phyloP scores from a whole-genome alignment of 2,797 vertebrate species.

The Emys orbicularis region DNA sequence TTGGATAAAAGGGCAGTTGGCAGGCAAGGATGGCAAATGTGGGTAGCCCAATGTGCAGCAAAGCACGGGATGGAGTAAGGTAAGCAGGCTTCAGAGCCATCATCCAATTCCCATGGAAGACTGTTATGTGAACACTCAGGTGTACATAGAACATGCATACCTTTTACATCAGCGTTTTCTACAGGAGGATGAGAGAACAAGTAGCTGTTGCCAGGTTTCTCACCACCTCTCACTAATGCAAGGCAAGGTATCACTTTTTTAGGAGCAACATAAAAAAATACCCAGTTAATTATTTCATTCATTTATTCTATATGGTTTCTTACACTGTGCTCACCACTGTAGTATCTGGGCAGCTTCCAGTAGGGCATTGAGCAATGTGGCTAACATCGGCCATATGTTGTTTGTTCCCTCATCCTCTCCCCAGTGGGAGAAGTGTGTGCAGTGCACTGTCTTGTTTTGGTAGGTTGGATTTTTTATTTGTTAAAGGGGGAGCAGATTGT shows the following conservation, averaged over 20 bases:
- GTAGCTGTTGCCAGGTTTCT: not conserved
- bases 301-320: not conserved
- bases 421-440: not conserved
- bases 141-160: rapidly evolving
- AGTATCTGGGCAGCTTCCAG: not conserved
- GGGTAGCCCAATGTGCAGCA: no score
- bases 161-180: not conserved
- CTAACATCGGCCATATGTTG: not conserved
- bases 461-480: not conserved
- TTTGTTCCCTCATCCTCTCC: not conserved
- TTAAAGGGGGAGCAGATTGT: no score
- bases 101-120: not conserved
- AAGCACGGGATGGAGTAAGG: no score
- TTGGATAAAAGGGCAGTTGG: no score
- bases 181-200: not conserved
- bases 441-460: not conserved
- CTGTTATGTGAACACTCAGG: rapidly evolving
- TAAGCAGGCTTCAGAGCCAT: not conserved
- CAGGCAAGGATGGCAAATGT: no score
- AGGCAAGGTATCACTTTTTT: not conserved
- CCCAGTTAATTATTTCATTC: not conserved
- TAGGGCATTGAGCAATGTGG: not conserved
- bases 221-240: not conserved
- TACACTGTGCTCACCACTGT: not conserved
- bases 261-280: not conserved